Conservation (phyloP, 1,140 invertebrate species). For the Drosophila parabipectinata region DNA sequence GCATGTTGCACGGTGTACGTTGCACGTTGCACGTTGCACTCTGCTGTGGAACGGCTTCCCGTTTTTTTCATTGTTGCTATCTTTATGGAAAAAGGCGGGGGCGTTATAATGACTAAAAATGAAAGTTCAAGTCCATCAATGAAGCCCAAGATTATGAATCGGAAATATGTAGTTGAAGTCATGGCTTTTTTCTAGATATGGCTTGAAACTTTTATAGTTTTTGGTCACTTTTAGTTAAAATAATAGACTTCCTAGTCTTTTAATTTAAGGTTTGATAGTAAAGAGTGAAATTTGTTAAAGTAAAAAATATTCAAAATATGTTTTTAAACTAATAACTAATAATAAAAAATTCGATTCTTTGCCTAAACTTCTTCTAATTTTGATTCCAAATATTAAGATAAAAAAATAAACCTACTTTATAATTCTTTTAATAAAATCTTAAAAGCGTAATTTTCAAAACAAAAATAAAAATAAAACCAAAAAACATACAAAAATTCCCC, state of each 20-base stretch:
- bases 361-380: too few species aligned
- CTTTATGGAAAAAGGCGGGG: constrained; percentile 43
- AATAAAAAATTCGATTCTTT: too few species aligned
- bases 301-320: too few species aligned
- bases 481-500: constrained; percentile 12
- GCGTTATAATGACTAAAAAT: constrained; percentile 45
- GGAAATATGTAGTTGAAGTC: background rate
- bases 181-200: background rate
- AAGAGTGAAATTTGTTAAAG: too few species aligned
- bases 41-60: background rate
- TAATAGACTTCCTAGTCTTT: background rate
- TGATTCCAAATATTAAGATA: background rate
- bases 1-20: constrained; percentile 27
- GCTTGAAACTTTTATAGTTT: background rate
- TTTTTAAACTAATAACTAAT: too few species aligned
- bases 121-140: constrained; percentile 42
- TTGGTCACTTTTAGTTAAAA: too few species aligned
- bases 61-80: constrained; percentile 39
- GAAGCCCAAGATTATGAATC: constrained; percentile 13
- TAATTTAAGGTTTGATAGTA: background rate
- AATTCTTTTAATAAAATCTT: constrained; percentile 5
- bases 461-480: background rate
- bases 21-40: constrained; percentile 11
- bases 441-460: constrained; percentile 33
- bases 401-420: background rate